Evolutionary conservation across 1,140 invertebrate genomes (phyloP), one percentile per base, ranked within the genome.

Genomic region (Bradysia coprophila): DNA sequence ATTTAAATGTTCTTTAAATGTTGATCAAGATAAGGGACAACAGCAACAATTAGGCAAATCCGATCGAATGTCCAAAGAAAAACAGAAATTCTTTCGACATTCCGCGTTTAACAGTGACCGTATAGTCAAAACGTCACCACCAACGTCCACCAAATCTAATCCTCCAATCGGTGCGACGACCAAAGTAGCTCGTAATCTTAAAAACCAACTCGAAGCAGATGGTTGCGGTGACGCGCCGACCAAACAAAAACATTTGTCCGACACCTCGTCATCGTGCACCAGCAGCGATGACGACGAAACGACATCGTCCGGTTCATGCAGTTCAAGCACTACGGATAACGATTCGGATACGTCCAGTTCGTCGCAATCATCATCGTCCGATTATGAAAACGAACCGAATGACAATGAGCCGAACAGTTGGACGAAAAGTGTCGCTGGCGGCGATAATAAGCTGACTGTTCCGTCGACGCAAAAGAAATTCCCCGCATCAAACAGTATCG

Each of bases 1-100:
- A 28, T 28, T 28, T 28, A 28, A 13, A 28, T 6, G 6, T 28
- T 13, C 24, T 13, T 28, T 28, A 28, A 28, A 28, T 28, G 13
- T 28, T 28, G 24, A 28, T 6, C 13, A 28, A 6, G 24, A 28
- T 28, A 13, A 28, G 13, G 24, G 13, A 49, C 44, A 44, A 43
- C 38, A 40, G 43, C 45, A 37, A 45, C 46, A 11, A 33, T 42
- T 28, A 51, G 68, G 72, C 51, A 68, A 74, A 54, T 71, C 71
- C 57, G 78, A 81, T 60, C 71, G 72, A 51, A 81, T 86, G 68
- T 83, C 81, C 38, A 82, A 81, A 64, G 79, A 83, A 62, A 85
- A 84, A 65, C 80, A 82, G 64, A 84, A 83, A 61, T 84, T 84
- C 66, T 86, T 84, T 68, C 69, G 78, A 58, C 67, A 74, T 52